Conservation (phyloP, 2,113 vertebrate genomes). For the Tragelaphus imberbis region DNA sequence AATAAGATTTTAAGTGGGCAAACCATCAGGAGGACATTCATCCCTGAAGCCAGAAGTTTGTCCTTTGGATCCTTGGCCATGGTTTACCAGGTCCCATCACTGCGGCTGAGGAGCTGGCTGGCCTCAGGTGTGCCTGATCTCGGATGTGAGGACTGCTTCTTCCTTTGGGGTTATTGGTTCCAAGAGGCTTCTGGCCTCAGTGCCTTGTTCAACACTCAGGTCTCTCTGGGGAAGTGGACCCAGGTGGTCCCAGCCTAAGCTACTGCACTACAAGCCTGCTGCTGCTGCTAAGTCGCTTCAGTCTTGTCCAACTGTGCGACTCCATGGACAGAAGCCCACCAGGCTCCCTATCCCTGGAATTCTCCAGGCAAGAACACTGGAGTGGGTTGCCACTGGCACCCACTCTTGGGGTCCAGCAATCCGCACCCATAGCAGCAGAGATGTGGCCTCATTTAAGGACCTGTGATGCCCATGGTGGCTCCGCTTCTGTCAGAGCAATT, state of each 20-base stretch:
- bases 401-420: neutral
- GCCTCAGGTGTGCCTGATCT: neutral
- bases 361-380: too few species aligned
- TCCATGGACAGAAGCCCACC: too few species aligned
- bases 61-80: neutral
- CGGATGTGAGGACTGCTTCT: neutral
- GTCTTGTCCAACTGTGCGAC: too few species aligned
- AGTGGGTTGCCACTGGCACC: too few species aligned
- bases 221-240: neutral
- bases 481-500: fast-evolving
- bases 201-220: fast-evolving
- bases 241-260: neutral
- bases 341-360: too few species aligned
- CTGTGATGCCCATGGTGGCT: fast-evolving
- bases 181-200: neutral
- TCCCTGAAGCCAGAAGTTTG: neutral
- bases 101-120: neutral
- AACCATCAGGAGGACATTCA: neutral
- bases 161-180: neutral
- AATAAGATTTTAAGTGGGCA: neutral
- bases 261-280: fast-evolving
- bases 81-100: neutral
- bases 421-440: fast-evolving
- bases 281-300: too few species aligned
- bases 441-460: neutral